A percentile compares a stretch with the other conserved stretches of the same genome.
phyloP scores from a whole-genome alignment of 2,113 vertebrate species.

The Micromys minutus region DNA sequence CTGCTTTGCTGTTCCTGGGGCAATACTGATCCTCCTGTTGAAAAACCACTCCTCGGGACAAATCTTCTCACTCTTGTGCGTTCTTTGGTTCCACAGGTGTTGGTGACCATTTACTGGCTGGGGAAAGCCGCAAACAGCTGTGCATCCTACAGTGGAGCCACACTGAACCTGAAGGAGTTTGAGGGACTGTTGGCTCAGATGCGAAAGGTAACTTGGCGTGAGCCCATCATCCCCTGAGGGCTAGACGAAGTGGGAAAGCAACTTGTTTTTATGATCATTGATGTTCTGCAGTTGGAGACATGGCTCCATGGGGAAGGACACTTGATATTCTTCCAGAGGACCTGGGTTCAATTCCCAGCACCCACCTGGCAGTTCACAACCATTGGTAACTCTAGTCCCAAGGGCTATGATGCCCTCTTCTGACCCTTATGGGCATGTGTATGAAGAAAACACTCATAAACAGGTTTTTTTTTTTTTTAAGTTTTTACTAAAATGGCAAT shows the following conservation, averaged over 20 bases:
- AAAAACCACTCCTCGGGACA: constrained; percentile 12
- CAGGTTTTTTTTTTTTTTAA: too few species aligned
- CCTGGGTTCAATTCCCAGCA: background rate
- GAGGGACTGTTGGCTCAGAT: constrained; percentile 96
- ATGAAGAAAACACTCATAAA: background rate
- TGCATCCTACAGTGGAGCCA: constrained; percentile 92
- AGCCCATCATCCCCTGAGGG: background rate
- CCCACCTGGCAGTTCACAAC: background rate
- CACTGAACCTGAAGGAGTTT: constrained; percentile 96
- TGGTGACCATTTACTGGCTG: constrained; percentile 98
- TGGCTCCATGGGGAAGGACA: background rate
- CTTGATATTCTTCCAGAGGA: background rate
- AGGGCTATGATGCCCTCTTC: background rate
- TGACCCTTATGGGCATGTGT: background rate
- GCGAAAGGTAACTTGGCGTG: constrained; percentile 91
- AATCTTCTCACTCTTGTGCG: background rate
- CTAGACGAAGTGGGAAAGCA: background rate
- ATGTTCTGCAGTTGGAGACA: background rate
- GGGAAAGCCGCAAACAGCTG: constrained; percentile 95
- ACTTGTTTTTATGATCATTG: background rate
- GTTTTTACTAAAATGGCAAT: background rate
- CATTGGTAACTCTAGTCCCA: background rate
- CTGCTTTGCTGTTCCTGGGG: background rate
- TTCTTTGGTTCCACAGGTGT: constrained; percentile 87
- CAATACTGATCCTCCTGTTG: background rate